phyloP scores from a whole-genome alignment of 2,113 vertebrate genomes.

The Phaethornis superciliosus region DNA sequence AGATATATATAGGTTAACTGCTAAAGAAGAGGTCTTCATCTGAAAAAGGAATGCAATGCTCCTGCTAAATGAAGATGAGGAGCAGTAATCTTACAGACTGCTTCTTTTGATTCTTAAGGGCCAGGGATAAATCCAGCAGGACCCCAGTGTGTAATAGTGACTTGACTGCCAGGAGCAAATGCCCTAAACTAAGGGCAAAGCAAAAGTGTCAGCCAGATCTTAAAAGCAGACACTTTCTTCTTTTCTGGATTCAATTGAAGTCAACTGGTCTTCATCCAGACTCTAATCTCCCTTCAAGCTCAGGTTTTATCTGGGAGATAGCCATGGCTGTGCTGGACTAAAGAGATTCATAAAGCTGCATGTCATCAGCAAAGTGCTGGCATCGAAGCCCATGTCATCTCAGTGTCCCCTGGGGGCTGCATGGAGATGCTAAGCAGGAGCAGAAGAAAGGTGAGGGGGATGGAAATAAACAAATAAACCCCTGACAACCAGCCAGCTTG shows the following conservation, averaged over 20 bases:
- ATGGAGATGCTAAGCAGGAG: conserved; percentile 5
- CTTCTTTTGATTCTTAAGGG: neutral
- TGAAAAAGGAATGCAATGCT: neutral
- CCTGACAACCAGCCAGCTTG: neutral
- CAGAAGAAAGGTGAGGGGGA: neutral
- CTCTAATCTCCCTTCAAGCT: conserved; percentile 29
- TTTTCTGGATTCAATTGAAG: conserved; percentile 22
- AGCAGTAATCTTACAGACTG: neutral
- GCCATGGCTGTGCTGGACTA: conserved; percentile 11
- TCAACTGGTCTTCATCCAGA: conserved; percentile 1
- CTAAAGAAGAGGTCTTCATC: neutral
- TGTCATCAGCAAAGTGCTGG: conserved; percentile 34
- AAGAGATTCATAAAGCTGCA: conserved; percentile 36
- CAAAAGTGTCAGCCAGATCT: conserved; percentile 14
- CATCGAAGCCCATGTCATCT: conserved; percentile 7
- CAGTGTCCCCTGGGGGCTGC: neutral
- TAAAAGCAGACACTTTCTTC: neutral
- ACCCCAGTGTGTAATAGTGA: neutral
- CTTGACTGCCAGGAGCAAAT: neutral
- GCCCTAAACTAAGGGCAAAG: neutral
- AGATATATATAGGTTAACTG: neutral
- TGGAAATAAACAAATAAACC: neutral
- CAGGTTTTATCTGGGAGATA: conserved; percentile 12
- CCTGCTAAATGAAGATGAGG: neutral
- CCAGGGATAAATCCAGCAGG: neutral